Evolutionary conservation across 2,113 vertebrate genomes (phyloP), one percentile per base, ranked within the genome.

Genomic region (Tonatia bakeri): DNA sequence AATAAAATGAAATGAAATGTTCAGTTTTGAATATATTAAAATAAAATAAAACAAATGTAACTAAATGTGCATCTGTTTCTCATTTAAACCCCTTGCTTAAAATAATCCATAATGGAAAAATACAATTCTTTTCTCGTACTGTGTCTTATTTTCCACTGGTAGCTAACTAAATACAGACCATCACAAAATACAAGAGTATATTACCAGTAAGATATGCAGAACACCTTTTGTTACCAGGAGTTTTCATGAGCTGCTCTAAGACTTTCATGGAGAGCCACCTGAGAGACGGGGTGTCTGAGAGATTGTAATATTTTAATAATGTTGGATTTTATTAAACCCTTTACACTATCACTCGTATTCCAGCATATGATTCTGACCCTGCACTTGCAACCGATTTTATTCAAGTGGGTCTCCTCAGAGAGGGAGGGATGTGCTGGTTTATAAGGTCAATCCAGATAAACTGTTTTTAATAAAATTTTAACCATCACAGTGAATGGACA

Each of bases 1-100:
- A 85, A 98, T 87, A 97, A 97, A 96, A 95, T 64, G 97, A 98
- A 64, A 97, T 94, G 93, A 97, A 73, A 97, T 89, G 87, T 90
- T 92, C 72, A 90, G 77, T 97, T 97, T 96, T 87, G 24, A 76
- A 93, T 87, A 75, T n/a, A 86, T 81, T 54, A 81, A 95, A 84
- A 95, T 43, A 86, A 93, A 96, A 96, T 50, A 83, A n/a, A n/a
- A n/a, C 13, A 94, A 81, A 91, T 93, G 31, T 93, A 95, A 95
- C 28, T 92, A 94, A 91, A 75, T 88, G 54, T 4, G 3, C 73
- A 61, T 56, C 40, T 50, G 90, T 40, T 97, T 96, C 96, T 96
- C 84, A 94, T 95, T 95, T 94, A 96, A 92, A 96, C 45, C 54
- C 96, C 93, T 96, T 79, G 79, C 40, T 96, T 69, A 95, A 94